Base-by-base conservation (phyloP, 2,888 invertebrate genomes). In the Tenthredo mesomela region DNA sequence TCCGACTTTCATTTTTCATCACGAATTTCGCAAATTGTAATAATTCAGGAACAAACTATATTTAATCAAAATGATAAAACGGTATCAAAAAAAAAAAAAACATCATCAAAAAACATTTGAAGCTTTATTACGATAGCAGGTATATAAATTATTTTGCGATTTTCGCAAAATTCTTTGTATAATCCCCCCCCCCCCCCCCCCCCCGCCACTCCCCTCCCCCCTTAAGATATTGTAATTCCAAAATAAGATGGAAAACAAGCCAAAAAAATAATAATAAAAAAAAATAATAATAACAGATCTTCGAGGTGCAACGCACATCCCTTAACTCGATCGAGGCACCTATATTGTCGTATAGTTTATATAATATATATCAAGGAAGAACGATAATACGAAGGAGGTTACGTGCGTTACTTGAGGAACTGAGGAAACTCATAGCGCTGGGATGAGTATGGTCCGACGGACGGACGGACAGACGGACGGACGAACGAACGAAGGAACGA, bases 381-480 rank as follows among this genome's bases (percentile, higher is more conserved):
- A 33, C 67, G 67, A 4, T 15, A 67, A 67, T n/a, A 5, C 54
- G 25, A 18, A 10, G 67, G 33, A 18, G 33, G 67, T 67, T 29
- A 67, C 33, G 67, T 67, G 29, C 67, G 67, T 33, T 33, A 67
- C 29, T 67, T 18, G n/a, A 25, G n/a, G 2, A 18, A n/a, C n/a
- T 21, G 47, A 9, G 75, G 75, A 12, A 47, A 18, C 25, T 25
- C 29, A 77, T 77, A 29, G 29, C 50, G 37, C 61, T 61, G 58
- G 40, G 40, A 78, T 78, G 78, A 78, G 61, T 78, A 78, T 78
- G 78, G 78, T 78, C 78, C 78, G 21, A 50, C 88, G 86, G 82
- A 86, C 85, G 87, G 88, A 73, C 71, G 40, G 40, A 71, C 89
- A 88, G 89, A 88, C 88, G 21, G 70, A 65, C 87, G 86, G 84